Percentiles rank a stretch among this genome's conserved stretches.
Conservation (phyloP, 2,113 vertebrate genomes). For the Polypterus senegalus region DNA sequence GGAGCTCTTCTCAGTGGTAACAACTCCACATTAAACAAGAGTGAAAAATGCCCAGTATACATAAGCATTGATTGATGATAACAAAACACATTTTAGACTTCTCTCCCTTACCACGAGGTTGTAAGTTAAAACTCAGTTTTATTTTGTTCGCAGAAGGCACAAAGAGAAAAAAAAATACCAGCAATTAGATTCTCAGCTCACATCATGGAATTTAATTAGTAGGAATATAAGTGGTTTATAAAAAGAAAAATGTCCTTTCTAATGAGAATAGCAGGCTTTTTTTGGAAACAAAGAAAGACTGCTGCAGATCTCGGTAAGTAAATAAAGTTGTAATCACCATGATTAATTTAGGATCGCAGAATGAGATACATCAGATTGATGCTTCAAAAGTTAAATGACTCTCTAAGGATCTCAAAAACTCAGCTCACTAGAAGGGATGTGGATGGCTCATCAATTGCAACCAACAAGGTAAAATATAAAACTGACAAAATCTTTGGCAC, state of each 20-base stretch:
- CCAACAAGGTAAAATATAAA: conserved; percentile 15
- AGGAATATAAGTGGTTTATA: conserved; percentile 38
- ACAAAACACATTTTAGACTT: no score
- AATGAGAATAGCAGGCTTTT: conserved; percentile 51
- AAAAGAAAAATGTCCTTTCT: conserved; percentile 42
- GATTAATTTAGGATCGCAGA: conserved; percentile 48
- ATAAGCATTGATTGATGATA: no score
- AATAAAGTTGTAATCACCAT: conserved; percentile 56
- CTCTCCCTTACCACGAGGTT: no score
- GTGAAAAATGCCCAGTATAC: no score
- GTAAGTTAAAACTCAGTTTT: neutral
- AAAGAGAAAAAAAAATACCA: conserved; percentile 32
- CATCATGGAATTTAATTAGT: conserved; percentile 55
- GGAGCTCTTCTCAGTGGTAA: no score
- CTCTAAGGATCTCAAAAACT: conserved; percentile 25
- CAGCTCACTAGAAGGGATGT: conserved; percentile 20
- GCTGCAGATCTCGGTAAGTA: conserved; percentile 39
- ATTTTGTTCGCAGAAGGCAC: conserved; percentile 18
- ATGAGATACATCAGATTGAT: conserved; percentile 41
- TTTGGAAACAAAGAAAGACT: conserved; percentile 32
- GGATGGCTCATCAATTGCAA: conserved; percentile 25
- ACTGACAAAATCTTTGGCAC: no score
- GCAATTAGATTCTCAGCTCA: conserved; percentile 44
- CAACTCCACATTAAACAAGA: no score
- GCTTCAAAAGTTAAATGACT: conserved; percentile 31